Evolutionary conservation across 2,888 invertebrate genomes (phyloP).

Genomic region (Hymenopus coronatus): DNA sequence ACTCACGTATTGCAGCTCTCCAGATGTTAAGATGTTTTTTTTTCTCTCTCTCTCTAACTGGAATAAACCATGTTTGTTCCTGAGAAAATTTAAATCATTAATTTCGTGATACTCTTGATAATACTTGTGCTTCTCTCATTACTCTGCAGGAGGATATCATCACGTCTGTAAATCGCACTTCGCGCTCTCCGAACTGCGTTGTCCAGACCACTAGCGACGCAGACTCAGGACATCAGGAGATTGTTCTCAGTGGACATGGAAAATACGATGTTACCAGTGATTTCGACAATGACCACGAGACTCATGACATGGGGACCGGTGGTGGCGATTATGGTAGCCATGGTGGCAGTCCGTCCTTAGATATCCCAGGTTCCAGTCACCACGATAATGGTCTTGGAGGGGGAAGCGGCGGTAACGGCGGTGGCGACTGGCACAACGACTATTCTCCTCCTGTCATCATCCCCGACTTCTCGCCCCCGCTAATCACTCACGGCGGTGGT

Average conservation of each 20-base stretch:
- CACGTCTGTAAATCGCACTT: background rate
- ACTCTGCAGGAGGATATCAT: background rate
- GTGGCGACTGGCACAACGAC: background rate
- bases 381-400: background rate
- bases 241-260: background rate
- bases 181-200: background rate
- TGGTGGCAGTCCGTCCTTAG: too few species aligned
- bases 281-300: background rate
- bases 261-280: background rate
- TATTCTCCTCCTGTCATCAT: background rate
- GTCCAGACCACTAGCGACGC: background rate
- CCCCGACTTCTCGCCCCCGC: too few species aligned
- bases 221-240: background rate
- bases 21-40: too few species aligned
- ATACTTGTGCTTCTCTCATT: background rate
- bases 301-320: background rate
- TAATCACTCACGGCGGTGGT: background rate
- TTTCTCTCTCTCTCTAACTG: too few species aligned
- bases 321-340: background rate
- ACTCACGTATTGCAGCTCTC: too few species aligned
- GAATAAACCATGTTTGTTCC: too few species aligned
- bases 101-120: too few species aligned
- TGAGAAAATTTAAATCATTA: too few species aligned
- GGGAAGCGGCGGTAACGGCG: background rate
- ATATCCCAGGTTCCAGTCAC: background rate